Base-by-base conservation (phyloP, 2,113 vertebrate genomes). In the Burhinus bistriatus region DNA sequence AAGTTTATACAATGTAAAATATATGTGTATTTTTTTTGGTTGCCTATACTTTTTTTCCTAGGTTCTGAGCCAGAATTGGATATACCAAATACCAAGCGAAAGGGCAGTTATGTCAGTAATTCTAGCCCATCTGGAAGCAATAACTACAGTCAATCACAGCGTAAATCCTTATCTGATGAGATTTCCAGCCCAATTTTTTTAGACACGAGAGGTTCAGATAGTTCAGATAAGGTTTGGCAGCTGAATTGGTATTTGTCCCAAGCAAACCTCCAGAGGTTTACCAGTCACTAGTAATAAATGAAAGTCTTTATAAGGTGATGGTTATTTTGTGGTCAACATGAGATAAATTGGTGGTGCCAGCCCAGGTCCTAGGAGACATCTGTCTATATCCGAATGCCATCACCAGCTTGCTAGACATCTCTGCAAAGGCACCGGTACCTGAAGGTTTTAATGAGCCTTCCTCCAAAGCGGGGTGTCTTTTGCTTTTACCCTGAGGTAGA, bases 161-260 rank as follows among this genome's bases (percentile, higher is more conserved):
- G 58, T 75, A 94, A 95, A 97, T 94, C 95, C 89, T 95, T 97
- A 97, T 97, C 96, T 96, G 97, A 97, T 97, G 96, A 96, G 95
- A 91, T 94, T 96, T 96, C 91, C 93, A 93, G 95, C 93, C 95
- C 96, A 90, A 93, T 95, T 94, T 92, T 96, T 97, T 91, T 90
- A 97, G 87, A 97, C 93, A 88, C 0, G 0, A 93, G 78, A 86
- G 75, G 93, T 95, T 96, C 97, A 97, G 96, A 93, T 95, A 95
- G 96, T 97, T 96, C 93, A 96, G 96, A 97, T 96, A 95, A 86
- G 82, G 66, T 97, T 96, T 97, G 97, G 97, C 93, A 95, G 93
- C 82, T 97, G 95, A 96, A 96, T 68, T 96, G 95, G 87, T 97
- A 88, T 90, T 95, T 97, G 93, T 97, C 91, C 93, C 87, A 94